Evolutionary conservation across 2,888 invertebrate genomes (phyloP), one percentile per base, ranked within the genome.

Genomic region (Harpalus rufipes): DNA sequence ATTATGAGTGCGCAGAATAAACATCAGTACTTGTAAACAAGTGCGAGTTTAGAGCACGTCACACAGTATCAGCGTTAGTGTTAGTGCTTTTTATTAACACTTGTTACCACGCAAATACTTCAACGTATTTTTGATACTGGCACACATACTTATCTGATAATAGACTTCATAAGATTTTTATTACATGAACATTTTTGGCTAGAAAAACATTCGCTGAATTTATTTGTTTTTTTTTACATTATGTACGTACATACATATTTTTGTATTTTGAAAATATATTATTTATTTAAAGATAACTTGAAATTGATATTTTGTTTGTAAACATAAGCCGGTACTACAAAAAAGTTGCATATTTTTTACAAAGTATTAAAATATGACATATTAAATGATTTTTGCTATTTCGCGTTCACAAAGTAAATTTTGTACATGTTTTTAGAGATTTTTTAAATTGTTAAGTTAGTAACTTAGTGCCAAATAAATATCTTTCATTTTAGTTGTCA

Each of bases 21-120:
- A 84, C 61, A 84, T 12, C 51, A 41, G 59, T 14, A 51, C 16
- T 82, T 58, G 83, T 83, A 83, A 83, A 83, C 83, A 83, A 83
- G 32, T 39, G 12, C 16, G 41, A 74, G 16, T 4, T 32, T 32
- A 32, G 32, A 32, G 5, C 32, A 12, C 4, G 8, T 74, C 39
- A 44, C 51, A 16, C 12, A 18, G 18, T 4, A 51, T 74, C 51
- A 18, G 72, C 18, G 72, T 44, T 74, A 10, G 72, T 39, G 8
- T 44, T 72, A 8, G 72, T 39, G 14, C 10, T 51, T 74, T 74
- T 74, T 74, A 74, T 74, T 74, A 74, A 16, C 44, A 18, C 12
- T 39, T 44, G 72, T 74, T 74, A 21, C 72, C 18, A 74, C 72
- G 72, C 72, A 74, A 74, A 44, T 68, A 68, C 68, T 68, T 14